Conservation (phyloP, 1,140 invertebrate genomes). For the Pogonomyrmex californicus region DNA sequence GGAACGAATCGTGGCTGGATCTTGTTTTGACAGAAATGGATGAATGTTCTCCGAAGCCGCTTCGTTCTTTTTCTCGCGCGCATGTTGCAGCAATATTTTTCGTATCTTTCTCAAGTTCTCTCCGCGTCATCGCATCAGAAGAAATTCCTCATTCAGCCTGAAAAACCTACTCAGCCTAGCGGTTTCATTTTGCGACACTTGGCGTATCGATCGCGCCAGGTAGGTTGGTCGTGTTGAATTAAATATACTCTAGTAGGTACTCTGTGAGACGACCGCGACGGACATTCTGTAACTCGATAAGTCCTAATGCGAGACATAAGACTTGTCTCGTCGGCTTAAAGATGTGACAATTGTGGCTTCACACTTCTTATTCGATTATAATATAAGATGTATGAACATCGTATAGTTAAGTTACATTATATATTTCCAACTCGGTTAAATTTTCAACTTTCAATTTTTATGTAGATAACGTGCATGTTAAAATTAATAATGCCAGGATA, state of each 20-base stretch:
- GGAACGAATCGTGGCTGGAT: constrained; percentile 11
- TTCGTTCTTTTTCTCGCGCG: not conserved
- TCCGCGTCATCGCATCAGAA: not conserved
- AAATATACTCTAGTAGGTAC: constrained; percentile 46
- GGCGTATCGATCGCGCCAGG: constrained; percentile 56
- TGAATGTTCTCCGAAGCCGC: not conserved
- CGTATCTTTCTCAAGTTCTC: not conserved
- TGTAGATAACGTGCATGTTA: not conserved
- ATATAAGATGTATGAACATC: not conserved
- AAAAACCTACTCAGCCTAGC: constrained; percentile 28
- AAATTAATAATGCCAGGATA: not conserved
- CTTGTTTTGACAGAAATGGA: not conserved
- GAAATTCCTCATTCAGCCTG: not conserved
- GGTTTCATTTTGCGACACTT: constrained; percentile 48
- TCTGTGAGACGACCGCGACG: not conserved
- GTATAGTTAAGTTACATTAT: not conserved
- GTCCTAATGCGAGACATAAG: constrained; percentile 60
- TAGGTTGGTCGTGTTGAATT: constrained; percentile 59
- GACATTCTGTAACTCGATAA: constrained; percentile 66
- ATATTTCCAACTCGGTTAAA: not conserved
- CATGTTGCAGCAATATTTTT: constrained; percentile 16
- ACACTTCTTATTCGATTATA: constrained; percentile 27
- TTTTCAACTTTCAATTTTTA: not conserved
- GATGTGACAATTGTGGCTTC: constrained; percentile 39
- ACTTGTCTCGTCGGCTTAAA: constrained; percentile 44